A percentile compares a stretch with the other conserved stretches of the same genome.
phyloP scores from a whole-genome alignment of 1,140 invertebrate genomes.

The Drosophila fuyamai region DNA sequence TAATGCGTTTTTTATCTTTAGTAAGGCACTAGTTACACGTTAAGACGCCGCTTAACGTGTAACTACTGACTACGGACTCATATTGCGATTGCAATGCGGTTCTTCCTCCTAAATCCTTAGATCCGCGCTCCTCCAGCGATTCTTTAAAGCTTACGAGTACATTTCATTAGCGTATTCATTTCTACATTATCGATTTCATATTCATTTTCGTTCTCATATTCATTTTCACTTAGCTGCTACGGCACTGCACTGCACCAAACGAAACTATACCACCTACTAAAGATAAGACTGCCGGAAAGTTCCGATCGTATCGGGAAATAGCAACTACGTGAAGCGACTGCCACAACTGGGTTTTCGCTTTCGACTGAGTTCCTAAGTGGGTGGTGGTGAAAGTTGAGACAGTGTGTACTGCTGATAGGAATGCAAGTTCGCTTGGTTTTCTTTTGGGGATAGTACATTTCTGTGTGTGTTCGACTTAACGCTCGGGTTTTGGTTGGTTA shows the following conservation, averaged over 20 bases:
- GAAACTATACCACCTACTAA: conserved; percentile 71
- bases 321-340: conserved; percentile 46
- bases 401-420: conserved; percentile 53
- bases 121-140: conserved; percentile 48
- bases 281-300: conserved; percentile 54
- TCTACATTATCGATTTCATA: conserved; percentile 43
- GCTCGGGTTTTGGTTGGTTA: conserved; percentile 39
- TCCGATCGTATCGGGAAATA: conserved; percentile 33
- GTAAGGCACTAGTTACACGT: conserved; percentile 85
- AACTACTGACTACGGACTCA: conserved; percentile 83
- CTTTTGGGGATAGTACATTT: conserved; percentile 36
- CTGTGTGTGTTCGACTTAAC: conserved; percentile 26
- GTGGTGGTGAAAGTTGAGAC: conserved; percentile 42
- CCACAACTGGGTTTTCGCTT: conserved; percentile 23
- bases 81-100: conserved; percentile 37
- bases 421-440: conserved; percentile 14
- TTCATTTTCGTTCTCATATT: conserved; percentile 15
- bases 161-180: conserved; percentile 68
- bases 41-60: conserved; percentile 67
- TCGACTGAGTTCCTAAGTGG: conserved; percentile 41
- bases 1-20: conserved; percentile 84
- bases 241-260: conserved; percentile 52
- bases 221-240: conserved; percentile 27
- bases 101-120: conserved; percentile 32
- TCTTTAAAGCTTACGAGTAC: conserved; percentile 78